Conservation (phyloP, 2,888 invertebrate genomes). For the Cryptosula pallasiana region DNA sequence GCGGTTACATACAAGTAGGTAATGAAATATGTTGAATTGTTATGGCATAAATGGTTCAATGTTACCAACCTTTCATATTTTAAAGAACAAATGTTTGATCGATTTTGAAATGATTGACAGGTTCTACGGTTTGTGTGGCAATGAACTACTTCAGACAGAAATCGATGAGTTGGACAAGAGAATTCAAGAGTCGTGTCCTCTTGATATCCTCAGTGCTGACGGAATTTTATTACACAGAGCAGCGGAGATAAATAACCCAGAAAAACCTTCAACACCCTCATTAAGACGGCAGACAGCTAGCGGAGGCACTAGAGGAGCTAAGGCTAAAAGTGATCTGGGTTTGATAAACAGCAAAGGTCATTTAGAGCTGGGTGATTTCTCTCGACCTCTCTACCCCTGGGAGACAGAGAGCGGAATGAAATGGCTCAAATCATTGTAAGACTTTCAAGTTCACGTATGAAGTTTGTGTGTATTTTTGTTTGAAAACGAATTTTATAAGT, state of each 20-base stretch:
- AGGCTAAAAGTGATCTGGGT: neutral
- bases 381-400: slow-evolving; percentile 5
- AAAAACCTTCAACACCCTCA: neutral
- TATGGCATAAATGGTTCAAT: no score
- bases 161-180: neutral
- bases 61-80: no score
- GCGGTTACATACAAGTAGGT: no score
- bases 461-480: no score
- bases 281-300: neutral
- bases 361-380: neutral
- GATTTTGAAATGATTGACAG: neutral
- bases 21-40: no score
- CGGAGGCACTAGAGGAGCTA: neutral
- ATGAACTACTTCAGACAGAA: neutral
- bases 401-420: neutral
- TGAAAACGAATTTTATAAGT: no score
- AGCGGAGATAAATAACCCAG: neutral
- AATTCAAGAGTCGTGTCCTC: neutral
- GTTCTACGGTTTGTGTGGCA: slow-evolving; percentile 2
- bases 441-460: no score
- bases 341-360: neutral
- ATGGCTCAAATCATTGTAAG: slow-evolving; percentile 11
- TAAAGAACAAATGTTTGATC: no score
- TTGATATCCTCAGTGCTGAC: neutral
- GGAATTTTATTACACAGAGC: neutral